A percentile compares a stretch with the other conserved stretches of the same genome.
phyloP scores from a whole-genome alignment of 2,797 vertebrate genomes.

The Parauchenoglanis ngamensis region DNA sequence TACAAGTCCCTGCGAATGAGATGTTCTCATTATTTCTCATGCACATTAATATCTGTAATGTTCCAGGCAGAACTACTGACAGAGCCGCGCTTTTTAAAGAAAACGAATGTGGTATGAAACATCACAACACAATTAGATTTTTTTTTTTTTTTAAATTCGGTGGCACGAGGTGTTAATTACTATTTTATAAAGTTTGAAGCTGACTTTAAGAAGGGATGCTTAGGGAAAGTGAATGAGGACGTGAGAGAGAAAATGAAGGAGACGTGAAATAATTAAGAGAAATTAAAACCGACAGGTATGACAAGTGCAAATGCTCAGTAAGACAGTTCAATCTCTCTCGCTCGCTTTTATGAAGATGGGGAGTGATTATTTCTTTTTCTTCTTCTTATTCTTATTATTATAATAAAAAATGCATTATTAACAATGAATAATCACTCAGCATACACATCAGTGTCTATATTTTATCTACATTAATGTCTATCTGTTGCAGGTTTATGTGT shows the following conservation, averaged over 20 bases:
- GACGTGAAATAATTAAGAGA: background rate
- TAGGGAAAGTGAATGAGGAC: background rate
- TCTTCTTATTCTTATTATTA: no score
- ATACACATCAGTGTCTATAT: no score
- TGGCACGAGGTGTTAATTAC: background rate
- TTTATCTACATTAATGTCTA: no score
- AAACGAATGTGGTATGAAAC: background rate
- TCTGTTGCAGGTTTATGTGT: no score
- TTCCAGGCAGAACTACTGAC: background rate
- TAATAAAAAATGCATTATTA: no score
- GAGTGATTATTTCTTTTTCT: no score
- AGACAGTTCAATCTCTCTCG: conserved; percentile 29
- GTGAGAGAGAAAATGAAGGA: background rate
- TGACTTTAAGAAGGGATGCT: background rate
- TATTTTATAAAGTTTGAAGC: background rate
- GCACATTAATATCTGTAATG: background rate
- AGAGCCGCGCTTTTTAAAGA: background rate
- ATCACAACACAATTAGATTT: background rate
- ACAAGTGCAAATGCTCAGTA: background rate
- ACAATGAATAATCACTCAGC: no score
- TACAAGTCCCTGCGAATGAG: background rate
- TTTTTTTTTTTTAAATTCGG: no score
- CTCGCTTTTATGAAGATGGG: no score
- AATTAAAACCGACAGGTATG: background rate
- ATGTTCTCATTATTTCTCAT: background rate